Evolutionary conservation across 2,888 invertebrate genomes (phyloP).

Genomic region (Ptychoptera contaminata): DNA sequence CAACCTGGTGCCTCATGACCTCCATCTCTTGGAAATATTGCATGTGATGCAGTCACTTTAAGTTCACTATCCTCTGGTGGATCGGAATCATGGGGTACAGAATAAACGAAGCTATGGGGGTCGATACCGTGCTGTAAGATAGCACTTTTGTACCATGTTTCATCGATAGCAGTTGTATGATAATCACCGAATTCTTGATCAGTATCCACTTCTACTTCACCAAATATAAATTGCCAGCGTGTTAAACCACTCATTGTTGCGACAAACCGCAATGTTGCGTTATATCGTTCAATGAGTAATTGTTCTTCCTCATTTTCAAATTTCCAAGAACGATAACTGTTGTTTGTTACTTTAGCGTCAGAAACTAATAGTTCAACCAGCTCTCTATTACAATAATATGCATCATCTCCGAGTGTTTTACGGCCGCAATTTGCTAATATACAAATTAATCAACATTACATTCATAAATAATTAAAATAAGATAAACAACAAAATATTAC

Average conservation of each 20-base stretch:
- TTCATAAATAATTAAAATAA: neutral
- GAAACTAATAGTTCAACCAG: slow-evolving; percentile 72
- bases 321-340: slow-evolving; percentile 40
- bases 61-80: slow-evolving; percentile 35
- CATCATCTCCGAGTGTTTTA: slow-evolving; percentile 45
- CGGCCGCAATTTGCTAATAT: slow-evolving; percentile 45
- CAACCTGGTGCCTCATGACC: slow-evolving; percentile 68
- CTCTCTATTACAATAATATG: slow-evolving; percentile 72
- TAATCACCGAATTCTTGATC: slow-evolving; percentile 56
- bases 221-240: slow-evolving; percentile 64
- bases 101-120: slow-evolving; percentile 59
- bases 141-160: slow-evolving; percentile 82
- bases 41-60: slow-evolving; percentile 65
- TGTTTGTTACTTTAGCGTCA: slow-evolving; percentile 60
- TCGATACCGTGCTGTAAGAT: slow-evolving; percentile 70
- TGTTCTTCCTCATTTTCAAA: slow-evolving; percentile 35
- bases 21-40: slow-evolving; percentile 66
- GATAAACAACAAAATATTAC: slow-evolving; percentile 5
- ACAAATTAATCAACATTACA: neutral
- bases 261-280: slow-evolving; percentile 63
- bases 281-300: slow-evolving; percentile 45
- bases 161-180: slow-evolving; percentile 65
- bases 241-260: slow-evolving; percentile 82
- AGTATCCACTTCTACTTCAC: slow-evolving; percentile 36
- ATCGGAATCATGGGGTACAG: slow-evolving; percentile 46